These are phyloP conservation scores for Melanotaenia parkinsoni DNA, from an alignment of 2,797 vertebrate species.

Conservation along the genomic window DNA sequence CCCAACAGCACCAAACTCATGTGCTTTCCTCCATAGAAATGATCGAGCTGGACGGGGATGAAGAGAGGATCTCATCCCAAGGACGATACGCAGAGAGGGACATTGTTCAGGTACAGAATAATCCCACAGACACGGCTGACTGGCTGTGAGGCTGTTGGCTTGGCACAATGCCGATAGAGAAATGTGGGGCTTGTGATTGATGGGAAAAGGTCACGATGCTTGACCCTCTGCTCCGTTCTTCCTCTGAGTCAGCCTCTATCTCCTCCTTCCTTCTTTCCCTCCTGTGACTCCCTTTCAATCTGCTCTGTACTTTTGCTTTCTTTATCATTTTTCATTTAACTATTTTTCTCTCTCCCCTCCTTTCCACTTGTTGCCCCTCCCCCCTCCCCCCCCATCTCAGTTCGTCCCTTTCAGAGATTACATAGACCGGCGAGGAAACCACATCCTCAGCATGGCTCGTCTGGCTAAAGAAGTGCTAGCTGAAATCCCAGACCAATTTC, in stretches of 20 bases:
- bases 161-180: conserved; percentile 18
- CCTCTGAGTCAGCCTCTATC: conserved; percentile 24
- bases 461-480: conserved; percentile 96
- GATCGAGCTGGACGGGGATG: conserved; percentile 97
- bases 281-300: conserved; percentile 2
- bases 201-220: conserved; percentile 25
- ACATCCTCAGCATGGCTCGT: conserved; percentile 96
- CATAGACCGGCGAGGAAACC: conserved; percentile 93
- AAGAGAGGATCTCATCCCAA: conserved; percentile 95
- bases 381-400: conserved; percentile 74
- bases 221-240: conserved; percentile 37
- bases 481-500: conserved; percentile 97
- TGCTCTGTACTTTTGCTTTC: background rate
- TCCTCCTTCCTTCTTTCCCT: background rate
- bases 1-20: conserved; percentile 44
- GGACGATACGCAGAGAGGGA: conserved; percentile 95
- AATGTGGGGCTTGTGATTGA: conserved; percentile 42
- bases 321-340: background rate
- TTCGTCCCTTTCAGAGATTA: conserved; percentile 98
- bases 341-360: background rate
- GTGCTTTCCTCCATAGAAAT: conserved; percentile 84
- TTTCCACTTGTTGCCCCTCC: conserved; percentile 4
- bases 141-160: conserved; percentile 13
- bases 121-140: background rate
- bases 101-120: conserved; percentile 91